Evolutionary conservation across 1,140 invertebrate species (phyloP), one percentile per base, ranked within the genome.

Genomic region (Lutraria rhynchaena): DNA sequence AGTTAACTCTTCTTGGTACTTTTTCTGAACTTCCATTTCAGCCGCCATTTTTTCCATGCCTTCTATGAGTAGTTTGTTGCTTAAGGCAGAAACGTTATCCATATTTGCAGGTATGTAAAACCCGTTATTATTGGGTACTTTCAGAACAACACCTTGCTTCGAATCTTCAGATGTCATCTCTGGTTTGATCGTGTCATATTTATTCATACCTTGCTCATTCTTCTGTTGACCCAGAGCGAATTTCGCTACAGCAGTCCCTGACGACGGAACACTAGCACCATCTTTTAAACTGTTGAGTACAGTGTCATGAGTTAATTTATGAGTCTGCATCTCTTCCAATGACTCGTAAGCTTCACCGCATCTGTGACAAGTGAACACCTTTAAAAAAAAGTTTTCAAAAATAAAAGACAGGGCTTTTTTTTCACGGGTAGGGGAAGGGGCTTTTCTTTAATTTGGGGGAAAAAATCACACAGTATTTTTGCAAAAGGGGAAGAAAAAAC

Each of bases 261-360:
- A 55, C 17, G 61, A 9, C 2, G 27, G 44, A 2, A 49, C 17
- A 49, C 67, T 78, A 15, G 82, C 53, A 46, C 73, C 83, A 19
- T 82, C 84, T 19, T 83, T 84, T 22, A 76, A 58, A 46, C 75
- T 86, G 63, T 78, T 80, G 17, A 83, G 80, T 15, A 82, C 75
- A 19, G 78, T 37, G 15, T 84, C 77, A 41, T 89, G 88, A 3
- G 76, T 76, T 13, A 58, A 67, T 71, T 87, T 89, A 61, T 90
- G 89, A 19, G 58, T 63, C 17, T 88, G 81, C 29, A 90, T 84
- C 58, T 88, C 82, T 1, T 85, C 80, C 7, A 82, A 71, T 31
- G 81, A 83, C 31, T 88, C 87, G 77, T 86, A 90, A 15, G 86
- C 86, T 65, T 90, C 89, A 0, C 89, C 89, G 61, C 89, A 90